Evolutionary conservation across 2,797 vertebrate genomes (phyloP), one percentile per base, ranked within the genome.

Genomic region (Glyptemys insculpta): DNA sequence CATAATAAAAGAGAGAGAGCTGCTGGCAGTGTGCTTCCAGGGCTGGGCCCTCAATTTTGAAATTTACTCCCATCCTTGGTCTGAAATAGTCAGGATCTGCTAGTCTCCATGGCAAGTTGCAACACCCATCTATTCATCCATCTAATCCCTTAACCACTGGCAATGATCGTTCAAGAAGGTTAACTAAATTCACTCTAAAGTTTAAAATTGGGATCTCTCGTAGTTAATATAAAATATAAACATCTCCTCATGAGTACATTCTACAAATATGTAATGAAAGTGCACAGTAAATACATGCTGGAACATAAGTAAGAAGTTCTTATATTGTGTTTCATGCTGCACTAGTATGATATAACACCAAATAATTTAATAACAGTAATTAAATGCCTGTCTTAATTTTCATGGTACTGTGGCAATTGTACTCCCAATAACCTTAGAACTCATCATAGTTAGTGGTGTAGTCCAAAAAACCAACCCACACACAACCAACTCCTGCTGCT

Each of bases 281-380:
- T 68, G 87, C 84, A 93, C 92, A 90, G 93, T 79, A 88, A 91
- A 74, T 65, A 94, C 93, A 91, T 94, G 96, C 93, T 86, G 4
- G 25, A 94, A 94, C 86, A 96, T 87, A 97, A 97, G 97, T 97
- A 93, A 96, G 96, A 6, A 95, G 96, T 97, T 94, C 97, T 97
- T 96, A 87, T 89, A 59, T 79, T 96, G 96, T 88, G 89, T 79
- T 94, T 95, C 94, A 94, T 53, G 92, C 91, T 16, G 0, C 95
- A 82, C 94, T 97, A 95, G 96, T 96, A 96, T 96, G 95, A 96
- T 97, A 97, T 96, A 97, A 96, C 92, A 97, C 94, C 93, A 97
- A 97, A 96, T 97, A 97, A 97, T 97, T 97, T 96, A 97, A 96
- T 97, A 97, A 97, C 95, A 9, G 95, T 97, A 97, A 97, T 97